Evolutionary conservation across 2,113 vertebrate species (phyloP).

Genomic region (Clarias gariepinus): DNA sequence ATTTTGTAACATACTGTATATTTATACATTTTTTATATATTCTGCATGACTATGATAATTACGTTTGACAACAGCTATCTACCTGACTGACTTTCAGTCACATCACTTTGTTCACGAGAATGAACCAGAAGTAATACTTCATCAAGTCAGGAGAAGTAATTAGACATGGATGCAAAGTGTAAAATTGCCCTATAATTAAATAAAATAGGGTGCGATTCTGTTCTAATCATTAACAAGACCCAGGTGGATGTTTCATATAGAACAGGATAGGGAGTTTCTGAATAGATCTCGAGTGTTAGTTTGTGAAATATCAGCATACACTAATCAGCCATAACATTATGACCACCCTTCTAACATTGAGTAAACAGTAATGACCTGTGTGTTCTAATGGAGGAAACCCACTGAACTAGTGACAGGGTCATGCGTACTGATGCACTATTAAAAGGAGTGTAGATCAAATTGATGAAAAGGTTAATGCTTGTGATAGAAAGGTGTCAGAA

Average conservation of each 20-base stretch:
- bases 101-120: neutral
- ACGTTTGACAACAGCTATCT: neutral
- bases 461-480: neutral
- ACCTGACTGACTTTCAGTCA: neutral
- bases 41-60: neutral
- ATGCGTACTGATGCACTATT: too few relatives aligned
- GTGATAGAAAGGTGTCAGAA: too few relatives aligned
- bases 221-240: neutral
- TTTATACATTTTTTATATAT: neutral
- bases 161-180: neutral
- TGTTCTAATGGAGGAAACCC: too few relatives aligned
- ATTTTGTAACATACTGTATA: too few relatives aligned
- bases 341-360: too few relatives aligned
- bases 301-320: neutral
- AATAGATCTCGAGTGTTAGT: too few relatives aligned
- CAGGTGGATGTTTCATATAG: neutral
- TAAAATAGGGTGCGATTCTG: neutral
- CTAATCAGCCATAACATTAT: too few relatives aligned
- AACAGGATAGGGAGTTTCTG: neutral
- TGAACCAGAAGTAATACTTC: neutral
- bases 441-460: neutral
- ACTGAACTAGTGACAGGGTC: too few relatives aligned
- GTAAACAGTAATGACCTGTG: too few relatives aligned
- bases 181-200: neutral
- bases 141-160: neutral